Evolutionary conservation across 2,797 vertebrate species (phyloP).

Genomic region (Fratercula arctica): DNA sequence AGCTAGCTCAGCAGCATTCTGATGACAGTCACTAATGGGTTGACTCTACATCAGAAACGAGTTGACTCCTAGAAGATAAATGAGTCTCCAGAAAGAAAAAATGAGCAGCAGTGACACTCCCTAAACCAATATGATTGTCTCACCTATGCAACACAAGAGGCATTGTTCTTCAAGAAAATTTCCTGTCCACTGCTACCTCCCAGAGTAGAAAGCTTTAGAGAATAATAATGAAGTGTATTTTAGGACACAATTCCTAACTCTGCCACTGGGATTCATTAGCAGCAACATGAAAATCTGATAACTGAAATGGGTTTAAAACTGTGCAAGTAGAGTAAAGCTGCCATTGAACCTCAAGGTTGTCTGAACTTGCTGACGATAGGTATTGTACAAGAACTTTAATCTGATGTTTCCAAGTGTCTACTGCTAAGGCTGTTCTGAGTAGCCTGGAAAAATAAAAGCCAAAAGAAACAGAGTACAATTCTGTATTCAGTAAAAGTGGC

Average conservation of each 20-base stretch:
- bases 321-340: neutral
- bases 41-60: neutral
- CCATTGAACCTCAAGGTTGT: neutral
- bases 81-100: neutral
- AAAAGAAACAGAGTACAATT: neutral
- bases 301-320: neutral
- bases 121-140: neutral
- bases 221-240: neutral
- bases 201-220: neutral
- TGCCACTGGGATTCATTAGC: neutral
- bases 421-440: neutral
- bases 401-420: neutral
- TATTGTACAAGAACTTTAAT: neutral
- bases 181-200: neutral
- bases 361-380: neutral
- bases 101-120: neutral
- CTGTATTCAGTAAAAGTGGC: neutral
- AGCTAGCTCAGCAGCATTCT: constrained; percentile 15
- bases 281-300: neutral
- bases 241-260: neutral
- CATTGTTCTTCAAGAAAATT: neutral
- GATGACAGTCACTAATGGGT: constrained; percentile 6
- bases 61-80: constrained; percentile 22
- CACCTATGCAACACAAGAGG: neutral
- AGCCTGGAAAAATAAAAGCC: neutral